phyloP scores from a whole-genome alignment of 2,888 invertebrate species.

The Iselma pallidipennis region DNA sequence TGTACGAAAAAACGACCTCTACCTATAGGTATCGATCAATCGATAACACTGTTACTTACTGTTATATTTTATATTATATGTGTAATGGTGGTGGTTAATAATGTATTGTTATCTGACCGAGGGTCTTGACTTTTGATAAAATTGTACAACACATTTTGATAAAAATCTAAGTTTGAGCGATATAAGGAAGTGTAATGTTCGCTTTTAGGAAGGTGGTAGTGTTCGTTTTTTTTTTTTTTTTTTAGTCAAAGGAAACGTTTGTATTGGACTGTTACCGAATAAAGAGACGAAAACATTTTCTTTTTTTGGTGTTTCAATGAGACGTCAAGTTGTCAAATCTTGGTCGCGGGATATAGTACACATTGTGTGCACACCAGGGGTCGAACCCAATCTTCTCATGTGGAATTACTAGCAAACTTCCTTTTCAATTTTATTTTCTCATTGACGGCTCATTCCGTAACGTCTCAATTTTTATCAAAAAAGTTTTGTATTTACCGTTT shows the following conservation, averaged over 20 bases:
- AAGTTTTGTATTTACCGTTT: slow-evolving; percentile 3
- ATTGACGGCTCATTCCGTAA: slow-evolving; percentile 10
- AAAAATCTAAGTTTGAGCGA: slow-evolving; percentile 23
- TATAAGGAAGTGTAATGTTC: slow-evolving; percentile 41
- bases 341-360: slow-evolving; percentile 33
- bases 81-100: background rate
- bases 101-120: background rate
- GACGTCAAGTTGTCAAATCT: slow-evolving; percentile 48
- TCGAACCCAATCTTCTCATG: slow-evolving; percentile 29
- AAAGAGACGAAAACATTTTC: slow-evolving; percentile 44
- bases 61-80: background rate
- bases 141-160: background rate
- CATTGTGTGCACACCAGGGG: slow-evolving; percentile 30
- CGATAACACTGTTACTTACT: background rate
- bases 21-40: background rate
- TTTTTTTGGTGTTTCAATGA: slow-evolving; percentile 47
- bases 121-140: background rate
- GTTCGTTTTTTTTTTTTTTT: slow-evolving; percentile 36
- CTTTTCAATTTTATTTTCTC: slow-evolving; percentile 9
- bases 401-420: slow-evolving; percentile 12
- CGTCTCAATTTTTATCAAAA: slow-evolving; percentile 6
- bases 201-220: slow-evolving; percentile 31
- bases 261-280: slow-evolving; percentile 43
- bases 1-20: background rate
- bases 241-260: slow-evolving; percentile 29